Evolutionary conservation across 2,797 vertebrate species (phyloP).

Genomic region (Xenops minutus): DNA sequence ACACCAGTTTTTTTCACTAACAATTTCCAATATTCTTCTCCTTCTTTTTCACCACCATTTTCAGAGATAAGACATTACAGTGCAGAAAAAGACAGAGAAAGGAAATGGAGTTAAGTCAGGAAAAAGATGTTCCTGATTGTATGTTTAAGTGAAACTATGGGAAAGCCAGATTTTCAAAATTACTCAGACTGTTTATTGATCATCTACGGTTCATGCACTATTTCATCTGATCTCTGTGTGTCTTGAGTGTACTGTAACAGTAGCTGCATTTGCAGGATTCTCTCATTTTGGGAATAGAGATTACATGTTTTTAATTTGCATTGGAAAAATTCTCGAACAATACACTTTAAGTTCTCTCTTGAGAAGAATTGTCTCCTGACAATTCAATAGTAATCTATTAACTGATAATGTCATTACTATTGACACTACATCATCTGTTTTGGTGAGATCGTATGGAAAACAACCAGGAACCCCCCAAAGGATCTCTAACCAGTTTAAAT

Average conservation of each 20-base stretch:
- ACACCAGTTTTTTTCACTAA: not conserved
- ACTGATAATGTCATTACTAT: slow-evolving; percentile 72
- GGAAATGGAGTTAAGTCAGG: not conserved
- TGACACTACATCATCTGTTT: slow-evolving; percentile 64
- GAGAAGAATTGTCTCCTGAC: slow-evolving; percentile 48
- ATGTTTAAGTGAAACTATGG: not conserved
- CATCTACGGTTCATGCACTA: not conserved
- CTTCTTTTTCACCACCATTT: not conserved
- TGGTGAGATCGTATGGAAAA: slow-evolving; percentile 31
- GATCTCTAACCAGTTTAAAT: slow-evolving; percentile 51
- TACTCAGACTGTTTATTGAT: not conserved
- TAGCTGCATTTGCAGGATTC: slow-evolving; percentile 5
- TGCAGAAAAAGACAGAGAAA: not conserved
- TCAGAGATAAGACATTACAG: not conserved
- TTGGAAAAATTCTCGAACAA: slow-evolving; percentile 45
- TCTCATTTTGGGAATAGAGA: slow-evolving; percentile 24
- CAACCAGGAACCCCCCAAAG: slow-evolving; percentile 25
- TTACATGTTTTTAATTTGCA: slow-evolving; percentile 51
- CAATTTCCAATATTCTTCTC: not conserved
- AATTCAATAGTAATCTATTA: slow-evolving; percentile 71
- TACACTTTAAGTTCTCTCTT: slow-evolving; percentile 47
- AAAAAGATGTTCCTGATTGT: not conserved
- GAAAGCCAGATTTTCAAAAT: not conserved
- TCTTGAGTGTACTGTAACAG: not conserved
- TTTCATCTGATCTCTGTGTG: not conserved